Percentiles rank a stretch among this genome's conserved stretches.
phyloP scores from a whole-genome alignment of 2,888 invertebrate species.

The Noctua pronuba region DNA sequence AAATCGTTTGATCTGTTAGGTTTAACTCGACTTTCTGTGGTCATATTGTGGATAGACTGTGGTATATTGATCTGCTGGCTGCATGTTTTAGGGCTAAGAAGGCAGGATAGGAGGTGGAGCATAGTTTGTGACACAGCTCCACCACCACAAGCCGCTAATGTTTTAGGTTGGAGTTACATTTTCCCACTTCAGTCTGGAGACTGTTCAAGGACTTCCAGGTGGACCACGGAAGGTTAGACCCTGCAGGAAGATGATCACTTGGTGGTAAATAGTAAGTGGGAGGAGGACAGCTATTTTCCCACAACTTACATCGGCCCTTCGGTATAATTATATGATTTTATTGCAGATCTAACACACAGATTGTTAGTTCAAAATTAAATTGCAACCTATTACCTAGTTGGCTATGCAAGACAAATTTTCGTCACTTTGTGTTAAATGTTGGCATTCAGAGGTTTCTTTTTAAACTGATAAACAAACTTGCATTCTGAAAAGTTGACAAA shows the following conservation, averaged over 20 bases:
- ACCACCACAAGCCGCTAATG: too few relatives aligned
- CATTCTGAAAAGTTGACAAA: constrained; percentile 8
- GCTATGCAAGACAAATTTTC: background rate
- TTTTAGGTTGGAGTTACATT: too few relatives aligned
- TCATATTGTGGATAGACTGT: background rate
- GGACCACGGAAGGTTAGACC: too few relatives aligned
- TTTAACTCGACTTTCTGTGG: background rate
- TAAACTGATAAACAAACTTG: constrained; percentile 26
- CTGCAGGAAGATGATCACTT: too few relatives aligned
- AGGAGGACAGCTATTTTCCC: too few relatives aligned
- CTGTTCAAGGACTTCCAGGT: too few relatives aligned
- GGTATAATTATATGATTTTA: background rate
- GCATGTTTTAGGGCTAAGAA: too few relatives aligned
- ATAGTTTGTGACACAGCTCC: too few relatives aligned
- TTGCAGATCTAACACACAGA: background rate
- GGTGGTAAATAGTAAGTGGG: too few relatives aligned
- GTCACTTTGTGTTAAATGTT: background rate
- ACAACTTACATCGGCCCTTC: background rate
- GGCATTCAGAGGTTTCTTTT: constrained; percentile 4
- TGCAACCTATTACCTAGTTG: background rate
- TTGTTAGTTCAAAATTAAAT: background rate
- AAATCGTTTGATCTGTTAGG: background rate
- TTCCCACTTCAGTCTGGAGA: too few relatives aligned
- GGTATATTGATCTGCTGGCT: too few relatives aligned
- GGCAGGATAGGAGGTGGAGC: too few relatives aligned